Evolutionary conservation across 2,113 vertebrate genomes (phyloP), one percentile per base, ranked within the genome.

Genomic region (Mohoua ochrocephala): DNA sequence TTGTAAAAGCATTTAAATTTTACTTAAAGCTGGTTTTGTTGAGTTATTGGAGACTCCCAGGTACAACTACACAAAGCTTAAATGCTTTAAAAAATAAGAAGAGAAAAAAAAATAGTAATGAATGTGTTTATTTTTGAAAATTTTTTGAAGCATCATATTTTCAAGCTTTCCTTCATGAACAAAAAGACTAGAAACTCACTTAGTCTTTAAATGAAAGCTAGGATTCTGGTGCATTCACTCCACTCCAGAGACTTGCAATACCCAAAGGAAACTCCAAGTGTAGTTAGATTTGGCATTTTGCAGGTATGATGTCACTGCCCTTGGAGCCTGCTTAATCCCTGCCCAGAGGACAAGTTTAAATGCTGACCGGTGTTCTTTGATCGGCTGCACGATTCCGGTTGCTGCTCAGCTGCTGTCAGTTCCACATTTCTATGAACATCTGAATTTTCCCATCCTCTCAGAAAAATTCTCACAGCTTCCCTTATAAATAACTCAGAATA

Each of bases 281-380:
- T 31, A 67, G 65, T 23, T 50, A 61, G 74, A 79, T 76, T 87
- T 73, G 69, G 63, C 84, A 74, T 67, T 80, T 47, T 63, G 39
- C 50, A 83, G 47, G 63, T 88, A 63, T 93, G 90, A 88, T 80
- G 68, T 80, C 92, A 81, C 85, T 74, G 44, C 47, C 68, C 90
- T 83, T 41, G 39, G 24, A 93, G 76, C 27, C 42, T 81, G 56
- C 17, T 45, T 33, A 88, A 96, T 59, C 54, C 54, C 76, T 60
- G 49, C 47, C 54, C 82, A 80, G 70, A 90, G 45, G 68, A 80
- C 0, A 0, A 56, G 41, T 86, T 91, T 84, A 88, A 77, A 27
- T 65, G 45, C 70, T 74, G 59, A 80, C 68, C 1, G 0, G 7
- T 50, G 35, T 82, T 41, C 49, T 71, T 75, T 47, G 52, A 65